Conservation (phyloP, 2,888 invertebrate species). For the Sipha maydis region DNA sequence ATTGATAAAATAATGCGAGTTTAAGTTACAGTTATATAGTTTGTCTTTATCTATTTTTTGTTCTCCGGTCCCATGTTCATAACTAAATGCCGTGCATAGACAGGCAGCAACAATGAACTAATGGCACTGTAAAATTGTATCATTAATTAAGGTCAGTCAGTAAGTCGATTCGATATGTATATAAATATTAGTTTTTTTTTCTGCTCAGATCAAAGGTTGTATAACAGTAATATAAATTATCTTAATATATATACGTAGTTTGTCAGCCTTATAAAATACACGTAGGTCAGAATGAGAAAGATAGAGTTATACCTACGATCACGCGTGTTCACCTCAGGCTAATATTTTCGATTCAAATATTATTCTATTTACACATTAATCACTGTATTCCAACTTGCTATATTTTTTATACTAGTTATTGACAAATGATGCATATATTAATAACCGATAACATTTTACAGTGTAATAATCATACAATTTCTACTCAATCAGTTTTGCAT, state of each 20-base stretch:
- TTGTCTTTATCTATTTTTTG: too few relatives aligned
- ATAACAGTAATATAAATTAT: background rate
- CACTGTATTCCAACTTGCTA: too few relatives aligned
- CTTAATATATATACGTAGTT: background rate
- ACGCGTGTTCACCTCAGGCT: too few relatives aligned
- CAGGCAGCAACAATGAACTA: background rate
- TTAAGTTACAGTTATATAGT: background rate
- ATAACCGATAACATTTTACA: too few relatives aligned
- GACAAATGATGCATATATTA: too few relatives aligned
- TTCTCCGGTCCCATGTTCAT: constrained; percentile 4
- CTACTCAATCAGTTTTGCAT: too few relatives aligned
- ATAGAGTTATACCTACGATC: too few relatives aligned
- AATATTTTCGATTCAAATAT: too few relatives aligned
- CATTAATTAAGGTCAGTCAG: constrained; percentile 48
- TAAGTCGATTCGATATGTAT: constrained; percentile 8
- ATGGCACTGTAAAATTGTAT: constrained; percentile 30
- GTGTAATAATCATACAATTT: too few relatives aligned
- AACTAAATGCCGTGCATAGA: constrained; percentile 19
- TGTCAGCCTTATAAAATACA: background rate
- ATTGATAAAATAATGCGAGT: background rate
- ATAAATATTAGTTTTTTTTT: background rate
- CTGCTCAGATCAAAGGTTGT: constrained; percentile 36
- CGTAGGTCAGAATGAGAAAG: too few relatives aligned
- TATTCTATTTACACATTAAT: too few relatives aligned
- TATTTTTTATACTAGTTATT: too few relatives aligned